Percentiles rank a stretch among this genome's conserved stretches.
Conservation (phyloP, 2,113 vertebrate genomes). For the Pteropus alecto region DNA sequence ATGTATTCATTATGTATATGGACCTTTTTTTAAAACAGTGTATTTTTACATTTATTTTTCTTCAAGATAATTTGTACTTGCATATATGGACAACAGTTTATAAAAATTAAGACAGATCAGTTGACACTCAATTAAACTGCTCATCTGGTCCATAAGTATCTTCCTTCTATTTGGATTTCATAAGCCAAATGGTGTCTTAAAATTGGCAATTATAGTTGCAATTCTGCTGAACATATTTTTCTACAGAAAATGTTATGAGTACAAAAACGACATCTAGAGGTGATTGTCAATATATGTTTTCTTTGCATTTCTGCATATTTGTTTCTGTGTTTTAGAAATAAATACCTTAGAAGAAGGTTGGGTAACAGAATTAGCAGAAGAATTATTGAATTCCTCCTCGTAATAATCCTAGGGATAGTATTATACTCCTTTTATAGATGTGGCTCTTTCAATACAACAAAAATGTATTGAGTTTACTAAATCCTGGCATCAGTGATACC, state of each 20-base stretch:
- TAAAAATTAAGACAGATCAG: neutral
- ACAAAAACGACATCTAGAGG: slow-evolving; percentile 24
- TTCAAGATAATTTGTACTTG: slow-evolving; percentile 5
- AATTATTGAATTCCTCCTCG: neutral
- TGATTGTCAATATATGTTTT: neutral
- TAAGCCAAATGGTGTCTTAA: neutral
- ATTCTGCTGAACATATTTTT: neutral
- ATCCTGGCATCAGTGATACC: neutral
- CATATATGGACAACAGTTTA: neutral
- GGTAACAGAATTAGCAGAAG: neutral
- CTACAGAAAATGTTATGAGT: slow-evolving; percentile 13
- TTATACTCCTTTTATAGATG: neutral
- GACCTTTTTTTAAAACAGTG: neutral
- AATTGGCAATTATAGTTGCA: neutral
- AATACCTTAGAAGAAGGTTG: neutral
- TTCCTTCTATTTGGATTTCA: slow-evolving; percentile 28
- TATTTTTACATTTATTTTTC: neutral
- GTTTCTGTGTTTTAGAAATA: neutral
- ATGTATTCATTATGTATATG: neutral
- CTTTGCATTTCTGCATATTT: neutral
- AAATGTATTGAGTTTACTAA: neutral
- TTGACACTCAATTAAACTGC: slow-evolving; percentile 20
- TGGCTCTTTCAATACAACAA: neutral
- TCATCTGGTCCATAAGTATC: neutral
- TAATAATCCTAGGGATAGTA: neutral